Conservation (phyloP, 2,113 vertebrate genomes). For the Oxygymnocypris stewartii region DNA sequence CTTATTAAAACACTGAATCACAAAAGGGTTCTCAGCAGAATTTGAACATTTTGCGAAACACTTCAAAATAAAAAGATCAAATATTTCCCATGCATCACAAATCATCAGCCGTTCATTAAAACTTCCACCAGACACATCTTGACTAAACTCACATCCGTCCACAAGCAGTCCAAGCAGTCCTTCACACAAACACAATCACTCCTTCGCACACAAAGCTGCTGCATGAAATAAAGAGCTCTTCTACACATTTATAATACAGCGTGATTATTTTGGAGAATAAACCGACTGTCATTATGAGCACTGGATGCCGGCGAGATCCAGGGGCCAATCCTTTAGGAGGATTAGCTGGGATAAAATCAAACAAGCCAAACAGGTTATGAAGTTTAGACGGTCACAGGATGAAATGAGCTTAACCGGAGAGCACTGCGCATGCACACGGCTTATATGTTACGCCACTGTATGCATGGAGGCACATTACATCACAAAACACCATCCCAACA, state of each 20-base stretch:
- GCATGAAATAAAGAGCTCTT: background rate
- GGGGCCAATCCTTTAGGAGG: conserved; percentile 80
- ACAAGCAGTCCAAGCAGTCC: background rate
- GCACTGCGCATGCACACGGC: background rate
- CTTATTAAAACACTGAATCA: background rate
- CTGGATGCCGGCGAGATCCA: conserved; percentile 4
- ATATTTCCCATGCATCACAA: background rate
- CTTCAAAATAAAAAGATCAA: background rate
- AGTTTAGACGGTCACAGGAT: conserved; percentile 51
- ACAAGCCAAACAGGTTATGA: conserved; percentile 56
- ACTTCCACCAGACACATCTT: background rate
- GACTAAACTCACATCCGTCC: background rate
- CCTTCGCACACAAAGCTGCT: background rate
- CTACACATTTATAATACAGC: background rate
- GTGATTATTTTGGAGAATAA: background rate
- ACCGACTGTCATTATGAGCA: background rate
- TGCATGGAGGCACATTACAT: background rate
- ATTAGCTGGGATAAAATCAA: conserved; percentile 76
- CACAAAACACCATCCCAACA: background rate
- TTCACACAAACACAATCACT: background rate
- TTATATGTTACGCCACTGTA: conserved; percentile 8
- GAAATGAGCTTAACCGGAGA: conserved; percentile 15
- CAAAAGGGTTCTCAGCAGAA: background rate
- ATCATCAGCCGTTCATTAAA: background rate
- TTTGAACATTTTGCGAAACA: background rate